phyloP scores from a whole-genome alignment of 1,140 invertebrate genomes.

The Chrysopa pallens region DNA sequence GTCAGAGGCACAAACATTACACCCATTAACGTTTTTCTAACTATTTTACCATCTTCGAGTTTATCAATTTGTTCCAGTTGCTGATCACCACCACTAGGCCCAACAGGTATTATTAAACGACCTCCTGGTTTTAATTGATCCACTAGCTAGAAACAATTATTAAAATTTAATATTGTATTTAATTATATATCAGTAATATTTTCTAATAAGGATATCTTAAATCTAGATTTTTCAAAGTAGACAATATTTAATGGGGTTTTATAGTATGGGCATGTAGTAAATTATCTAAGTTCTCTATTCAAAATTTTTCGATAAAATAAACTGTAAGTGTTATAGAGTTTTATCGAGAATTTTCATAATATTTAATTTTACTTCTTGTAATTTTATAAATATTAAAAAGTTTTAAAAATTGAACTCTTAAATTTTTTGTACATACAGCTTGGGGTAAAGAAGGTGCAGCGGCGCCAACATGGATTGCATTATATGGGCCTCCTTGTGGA shows the following conservation, averaged over 20 bases:
- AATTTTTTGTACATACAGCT: slow-evolving; percentile 34
- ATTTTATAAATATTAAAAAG: too few species aligned
- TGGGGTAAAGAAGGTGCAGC: slow-evolving; percentile 64
- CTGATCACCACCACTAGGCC: slow-evolving; percentile 63
- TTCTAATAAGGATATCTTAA: too few species aligned
- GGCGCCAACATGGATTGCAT: slow-evolving; percentile 89
- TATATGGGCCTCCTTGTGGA: slow-evolving; percentile 54
- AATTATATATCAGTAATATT: background rate
- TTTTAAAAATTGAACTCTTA: too few species aligned
- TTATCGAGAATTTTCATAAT: too few species aligned
- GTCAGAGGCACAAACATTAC: slow-evolving; percentile 96
- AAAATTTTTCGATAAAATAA: too few species aligned
- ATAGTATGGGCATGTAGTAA: too few species aligned
- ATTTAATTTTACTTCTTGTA: too few species aligned
- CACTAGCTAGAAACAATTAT: slow-evolving; percentile 22
- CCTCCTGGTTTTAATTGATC: slow-evolving; percentile 61
- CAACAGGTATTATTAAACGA: slow-evolving; percentile 80
- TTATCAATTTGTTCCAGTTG: slow-evolving; percentile 82
- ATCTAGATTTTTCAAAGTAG: too few species aligned
- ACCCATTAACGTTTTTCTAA: slow-evolving; percentile 71
- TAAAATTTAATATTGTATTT: slow-evolving; percentile 3
- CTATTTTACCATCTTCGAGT: slow-evolving; percentile 55
- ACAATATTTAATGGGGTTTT: too few species aligned
- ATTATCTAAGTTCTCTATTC: too few species aligned
- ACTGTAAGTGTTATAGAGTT: too few species aligned